Base-by-base conservation (phyloP, 2,888 invertebrate species). In the Timandra comae region DNA sequence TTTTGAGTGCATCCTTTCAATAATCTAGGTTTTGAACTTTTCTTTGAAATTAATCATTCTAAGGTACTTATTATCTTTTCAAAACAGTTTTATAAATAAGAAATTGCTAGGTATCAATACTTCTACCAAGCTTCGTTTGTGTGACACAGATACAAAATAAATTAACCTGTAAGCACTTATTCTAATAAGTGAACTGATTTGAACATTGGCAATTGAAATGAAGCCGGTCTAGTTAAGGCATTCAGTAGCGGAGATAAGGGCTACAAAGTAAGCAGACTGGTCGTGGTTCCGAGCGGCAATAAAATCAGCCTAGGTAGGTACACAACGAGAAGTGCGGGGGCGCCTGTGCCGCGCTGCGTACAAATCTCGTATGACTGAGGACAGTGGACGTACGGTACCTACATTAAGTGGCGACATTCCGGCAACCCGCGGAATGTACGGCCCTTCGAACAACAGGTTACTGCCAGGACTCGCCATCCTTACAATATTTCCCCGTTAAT, bases 361-460 rank as follows among this genome's bases (percentile, higher is more conserved):
- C 75, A 71, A 77, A 82, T 79, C 72, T 80, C 66, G 68, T 73
- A 67, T 69, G 74, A 60, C 69, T 66, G 71, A 72, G 73, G 73
- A 71, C 64, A 59, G 67, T 63, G 66, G 64, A 61, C 68, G 64
- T 81, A 79, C 79, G 80, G 80, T 82, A 80, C 78, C 70, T 72
- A 70, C 63, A 59, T 55, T 52, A 63, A 65, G 66, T 66, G 75
- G 74, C 79, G 78, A 81, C 84, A 84, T 84, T 82, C 84, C 78
- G 59, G 56, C 65, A 66, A 64, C 72, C 61, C 62, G 57, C 71
- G 78, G 78, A 76, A 82, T 78, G 78, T 67, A 65, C 68, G 69
- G 73, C 73, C 74, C 77, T 72, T 67, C 67, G 65, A 80, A 29
- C 38, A 43, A 81, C 81, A 79, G 79, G 79, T 78, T 77, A 66